Conservation (phyloP, 2,113 vertebrate genomes). For the Blennius ocellaris region DNA sequence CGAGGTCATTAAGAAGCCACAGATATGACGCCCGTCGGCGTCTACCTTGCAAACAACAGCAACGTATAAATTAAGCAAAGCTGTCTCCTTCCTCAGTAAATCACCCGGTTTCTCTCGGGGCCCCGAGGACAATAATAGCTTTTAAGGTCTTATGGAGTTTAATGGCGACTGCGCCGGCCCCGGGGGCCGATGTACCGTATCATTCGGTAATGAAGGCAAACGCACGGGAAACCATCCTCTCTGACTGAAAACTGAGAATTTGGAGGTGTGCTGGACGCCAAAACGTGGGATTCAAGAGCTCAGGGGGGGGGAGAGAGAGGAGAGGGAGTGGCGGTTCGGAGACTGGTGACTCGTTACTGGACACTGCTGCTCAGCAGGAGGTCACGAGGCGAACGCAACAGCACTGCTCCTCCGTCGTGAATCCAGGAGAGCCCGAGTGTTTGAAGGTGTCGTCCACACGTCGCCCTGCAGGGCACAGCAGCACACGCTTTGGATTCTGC, state of each 20-base stretch:
- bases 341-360: no score
- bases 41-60: constrained; percentile 6
- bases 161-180: constrained; percentile 34
- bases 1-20: constrained; percentile 36
- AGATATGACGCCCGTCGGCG: constrained; percentile 7
- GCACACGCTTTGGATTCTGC: no score
- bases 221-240: background rate
- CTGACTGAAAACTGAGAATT: background rate
- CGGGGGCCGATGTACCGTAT: constrained; percentile 20
- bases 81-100: constrained; percentile 54
- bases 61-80: constrained; percentile 37
- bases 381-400: no score
- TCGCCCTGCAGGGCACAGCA: no score
- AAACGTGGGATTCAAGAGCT: no score
- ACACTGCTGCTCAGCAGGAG: no score
- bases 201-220: constrained; percentile 4
- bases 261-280: no score
- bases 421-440: no score
- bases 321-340: no score
- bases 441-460: no score
- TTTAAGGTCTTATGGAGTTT: constrained; percentile 43
- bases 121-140: constrained; percentile 56
- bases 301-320: no score
- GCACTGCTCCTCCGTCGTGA: no score
- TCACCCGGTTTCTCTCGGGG: constrained; percentile 55